A percentile compares a stretch with the other conserved stretches of the same genome.
Conservation (phyloP, 1,140 invertebrate species). For the Atta colombica region DNA sequence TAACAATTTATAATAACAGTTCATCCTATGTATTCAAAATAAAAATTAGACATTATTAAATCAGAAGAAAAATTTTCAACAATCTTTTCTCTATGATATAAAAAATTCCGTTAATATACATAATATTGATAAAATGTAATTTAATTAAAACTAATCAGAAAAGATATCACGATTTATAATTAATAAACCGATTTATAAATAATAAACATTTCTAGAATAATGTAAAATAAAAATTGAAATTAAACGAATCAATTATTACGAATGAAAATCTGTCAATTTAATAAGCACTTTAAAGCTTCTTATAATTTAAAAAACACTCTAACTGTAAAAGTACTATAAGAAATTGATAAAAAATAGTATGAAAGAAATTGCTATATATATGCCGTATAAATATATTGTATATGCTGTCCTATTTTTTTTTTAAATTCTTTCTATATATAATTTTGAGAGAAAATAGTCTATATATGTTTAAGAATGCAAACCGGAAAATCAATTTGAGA, state of each 20-base stretch:
- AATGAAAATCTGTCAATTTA: background rate
- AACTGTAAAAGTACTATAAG: background rate
- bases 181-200: background rate
- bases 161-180: background rate
- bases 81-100: background rate
- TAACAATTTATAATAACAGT: background rate
- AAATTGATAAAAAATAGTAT: background rate
- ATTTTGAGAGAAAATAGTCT: background rate
- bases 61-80: background rate
- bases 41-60: background rate
- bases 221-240: background rate
- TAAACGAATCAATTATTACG: background rate
- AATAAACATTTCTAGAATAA: background rate
- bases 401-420: background rate
- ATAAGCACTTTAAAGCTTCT: background rate
- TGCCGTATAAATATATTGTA: no score
- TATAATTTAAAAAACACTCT: slow-evolving; percentile 6
- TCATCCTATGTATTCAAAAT: background rate
- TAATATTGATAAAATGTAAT: background rate
- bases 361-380: background rate
- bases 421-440: background rate
- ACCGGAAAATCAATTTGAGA: background rate
- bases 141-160: background rate
- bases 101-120: background rate
- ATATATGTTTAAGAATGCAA: background rate